Percentiles rank a stretch among this genome's conserved stretches.
Evolutionary conservation across 1,140 invertebrate species (phyloP).

Genomic region (Gonioctena quinquepunctata): DNA sequence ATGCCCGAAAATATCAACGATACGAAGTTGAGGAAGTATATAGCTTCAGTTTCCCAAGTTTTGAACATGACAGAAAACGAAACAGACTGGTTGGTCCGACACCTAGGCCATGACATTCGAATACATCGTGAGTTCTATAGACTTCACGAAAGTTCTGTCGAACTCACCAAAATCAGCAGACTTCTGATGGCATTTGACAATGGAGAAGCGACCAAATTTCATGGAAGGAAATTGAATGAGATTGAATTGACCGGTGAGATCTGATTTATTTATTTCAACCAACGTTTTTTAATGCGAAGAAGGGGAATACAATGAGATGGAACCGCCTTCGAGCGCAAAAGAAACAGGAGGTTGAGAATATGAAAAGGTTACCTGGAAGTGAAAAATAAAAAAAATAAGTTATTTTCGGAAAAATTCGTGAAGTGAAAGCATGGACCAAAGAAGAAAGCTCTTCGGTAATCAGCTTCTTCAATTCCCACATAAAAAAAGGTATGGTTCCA

Average conservation of each 20-base stretch:
- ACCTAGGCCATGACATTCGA: constrained; percentile 8
- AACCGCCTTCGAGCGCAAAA: neutral
- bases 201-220: neutral
- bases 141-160: constrained; percentile 14
- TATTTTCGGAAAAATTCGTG: too few species aligned
- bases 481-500: neutral
- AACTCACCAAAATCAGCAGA: constrained; percentile 17
- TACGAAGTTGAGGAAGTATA: constrained; percentile 19
- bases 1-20: neutral
- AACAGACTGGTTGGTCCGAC: constrained; percentile 7
- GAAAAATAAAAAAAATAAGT: too few species aligned
- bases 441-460: neutral
- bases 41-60: constrained; percentile 13
- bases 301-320: neutral
- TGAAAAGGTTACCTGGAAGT: neutral
- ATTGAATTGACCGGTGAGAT: neutral
- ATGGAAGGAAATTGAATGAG: neutral
- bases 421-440: neutral
- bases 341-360: too few species aligned
- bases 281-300: neutral
- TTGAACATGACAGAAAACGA: constrained; percentile 13
- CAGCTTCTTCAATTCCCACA: neutral
- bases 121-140: constrained; percentile 16
- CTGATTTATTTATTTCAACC: neutral
- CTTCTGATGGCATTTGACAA: constrained; percentile 3